Evolutionary conservation across 2,113 vertebrate genomes (phyloP).

Genomic region (Micronycteris hirsuta): DNA sequence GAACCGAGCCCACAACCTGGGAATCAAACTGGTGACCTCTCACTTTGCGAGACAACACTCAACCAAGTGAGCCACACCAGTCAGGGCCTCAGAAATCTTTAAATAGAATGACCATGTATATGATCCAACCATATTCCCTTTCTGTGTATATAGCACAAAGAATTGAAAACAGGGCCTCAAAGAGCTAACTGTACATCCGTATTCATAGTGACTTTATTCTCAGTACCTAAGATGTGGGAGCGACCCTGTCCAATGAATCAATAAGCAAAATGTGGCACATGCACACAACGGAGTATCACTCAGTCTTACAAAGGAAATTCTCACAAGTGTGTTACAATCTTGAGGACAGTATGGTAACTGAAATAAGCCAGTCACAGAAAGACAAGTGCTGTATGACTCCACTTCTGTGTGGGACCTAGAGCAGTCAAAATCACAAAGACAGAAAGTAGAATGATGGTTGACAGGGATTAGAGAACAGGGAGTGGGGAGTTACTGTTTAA

Average conservation of each 20-base stretch:
- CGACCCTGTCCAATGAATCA: neutral
- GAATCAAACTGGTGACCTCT: too few species aligned
- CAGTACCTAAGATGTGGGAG: neutral
- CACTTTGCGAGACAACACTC: too few species aligned
- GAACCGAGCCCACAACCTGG: too few species aligned
- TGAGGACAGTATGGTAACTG: neutral
- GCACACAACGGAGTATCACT: neutral
- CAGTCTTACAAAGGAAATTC: neutral
- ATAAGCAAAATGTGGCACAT: neutral
- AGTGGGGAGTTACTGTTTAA: neutral
- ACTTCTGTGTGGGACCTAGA: neutral
- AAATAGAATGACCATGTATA: neutral
- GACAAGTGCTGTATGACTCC: too few species aligned
- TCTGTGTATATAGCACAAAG: neutral
- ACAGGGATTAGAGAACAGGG: neutral
- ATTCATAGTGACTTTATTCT: neutral
- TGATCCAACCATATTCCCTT: neutral
- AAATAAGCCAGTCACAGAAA: neutral
- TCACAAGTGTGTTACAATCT: neutral
- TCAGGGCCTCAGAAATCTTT: neutral
- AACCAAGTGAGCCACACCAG: too few species aligned
- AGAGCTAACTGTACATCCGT: neutral
- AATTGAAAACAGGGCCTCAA: neutral
- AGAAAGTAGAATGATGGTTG: neutral
- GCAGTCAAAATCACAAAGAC: neutral